Evolutionary conservation across 2,113 vertebrate genomes (phyloP).

Genomic region (Canis aureus): DNA sequence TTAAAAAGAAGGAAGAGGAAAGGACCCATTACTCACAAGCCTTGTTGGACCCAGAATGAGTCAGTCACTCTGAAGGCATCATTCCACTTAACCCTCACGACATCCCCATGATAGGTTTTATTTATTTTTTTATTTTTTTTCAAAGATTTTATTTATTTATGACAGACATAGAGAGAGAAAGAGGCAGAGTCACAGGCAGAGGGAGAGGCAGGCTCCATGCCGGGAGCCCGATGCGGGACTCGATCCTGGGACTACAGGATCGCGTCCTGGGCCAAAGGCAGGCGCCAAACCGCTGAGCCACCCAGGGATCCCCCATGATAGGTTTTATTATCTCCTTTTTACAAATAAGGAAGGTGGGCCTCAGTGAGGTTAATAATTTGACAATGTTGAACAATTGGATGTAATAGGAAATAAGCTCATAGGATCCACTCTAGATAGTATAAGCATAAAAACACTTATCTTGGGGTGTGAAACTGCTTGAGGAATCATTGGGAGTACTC

Average conservation of each 20-base stretch:
- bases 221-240: too few species aligned
- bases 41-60: neutral
- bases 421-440: neutral
- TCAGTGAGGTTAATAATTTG: neutral
- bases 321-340: neutral
- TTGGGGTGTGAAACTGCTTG: neutral
- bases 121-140: neutral
- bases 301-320: too few species aligned
- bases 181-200: too few species aligned
- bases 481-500: neutral
- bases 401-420: neutral
- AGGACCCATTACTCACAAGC: neutral
- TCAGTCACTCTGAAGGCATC: neutral
- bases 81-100: neutral
- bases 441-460: neutral
- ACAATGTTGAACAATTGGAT: neutral
- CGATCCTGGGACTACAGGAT: too few species aligned
- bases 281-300: too few species aligned
- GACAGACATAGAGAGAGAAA: too few species aligned
- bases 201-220: too few species aligned
- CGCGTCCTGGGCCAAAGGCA: too few species aligned
- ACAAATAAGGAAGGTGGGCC: neutral
- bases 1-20: neutral
- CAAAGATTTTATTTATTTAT: too few species aligned
- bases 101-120: neutral